Conservation (phyloP, 2,113 vertebrate genomes). For the Epinephelus fuscoguttatus region DNA sequence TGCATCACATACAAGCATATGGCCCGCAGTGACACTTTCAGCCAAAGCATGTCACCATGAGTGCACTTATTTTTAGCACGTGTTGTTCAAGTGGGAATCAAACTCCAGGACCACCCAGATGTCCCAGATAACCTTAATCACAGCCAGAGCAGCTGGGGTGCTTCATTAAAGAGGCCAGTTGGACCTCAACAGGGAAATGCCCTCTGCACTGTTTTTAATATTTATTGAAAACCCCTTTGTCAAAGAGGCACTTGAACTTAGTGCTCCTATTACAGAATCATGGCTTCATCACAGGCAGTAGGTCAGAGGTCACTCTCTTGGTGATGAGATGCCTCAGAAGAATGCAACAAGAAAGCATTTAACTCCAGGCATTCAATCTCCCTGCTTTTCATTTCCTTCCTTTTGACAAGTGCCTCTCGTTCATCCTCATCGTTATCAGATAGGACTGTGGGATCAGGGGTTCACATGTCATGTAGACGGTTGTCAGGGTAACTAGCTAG, state of each 20-base stretch:
- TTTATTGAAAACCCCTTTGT: not conserved
- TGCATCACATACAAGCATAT: slow-evolving; percentile 17
- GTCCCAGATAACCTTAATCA: slow-evolving; percentile 49
- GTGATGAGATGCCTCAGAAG: slow-evolving; percentile 14
- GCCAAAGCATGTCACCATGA: slow-evolving; percentile 18
- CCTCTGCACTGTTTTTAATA: slow-evolving; percentile 9
- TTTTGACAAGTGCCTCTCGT: slow-evolving; percentile 50
- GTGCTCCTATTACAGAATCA: not conserved
- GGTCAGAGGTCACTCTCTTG: slow-evolving; percentile 12
- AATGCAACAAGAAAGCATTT: slow-evolving; percentile 17
- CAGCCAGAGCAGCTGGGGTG: not conserved
- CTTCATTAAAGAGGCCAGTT: slow-evolving; percentile 16
- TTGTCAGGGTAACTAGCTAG: slow-evolving; percentile 48
- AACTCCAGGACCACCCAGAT: slow-evolving; percentile 30
- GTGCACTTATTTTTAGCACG: slow-evolving; percentile 29
- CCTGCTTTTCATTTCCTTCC: slow-evolving; percentile 52
- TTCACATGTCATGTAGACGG: slow-evolving; percentile 31
- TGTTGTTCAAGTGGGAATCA: slow-evolving; percentile 31
- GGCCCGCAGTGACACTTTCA: not conserved
- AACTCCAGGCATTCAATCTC: not conserved
- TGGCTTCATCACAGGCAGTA: not conserved
- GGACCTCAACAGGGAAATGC: slow-evolving; percentile 24
- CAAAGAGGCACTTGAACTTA: slow-evolving; percentile 1
- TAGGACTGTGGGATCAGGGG: slow-evolving; percentile 41
- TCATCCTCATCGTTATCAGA: slow-evolving; percentile 47